A percentile compares a stretch with the other conserved stretches of the same genome.
Conservation (phyloP, 2,888 invertebrate genomes). For the Epinotia brunnichana region DNA sequence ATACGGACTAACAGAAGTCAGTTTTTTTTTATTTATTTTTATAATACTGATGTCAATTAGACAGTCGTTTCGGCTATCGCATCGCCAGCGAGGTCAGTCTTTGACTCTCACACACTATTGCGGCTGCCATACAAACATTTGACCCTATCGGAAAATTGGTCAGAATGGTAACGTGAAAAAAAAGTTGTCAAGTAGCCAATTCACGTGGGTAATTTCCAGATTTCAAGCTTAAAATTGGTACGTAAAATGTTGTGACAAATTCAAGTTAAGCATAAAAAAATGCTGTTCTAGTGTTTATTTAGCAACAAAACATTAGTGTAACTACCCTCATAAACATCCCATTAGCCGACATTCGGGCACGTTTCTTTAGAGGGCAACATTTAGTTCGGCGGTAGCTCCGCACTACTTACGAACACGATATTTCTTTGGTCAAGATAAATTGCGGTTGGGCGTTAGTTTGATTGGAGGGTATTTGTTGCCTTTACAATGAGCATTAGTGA, state of each 20-base stretch:
- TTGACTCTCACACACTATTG: too few relatives aligned
- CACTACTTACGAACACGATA: slow-evolving; percentile 71
- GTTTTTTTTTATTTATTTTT: too few relatives aligned
- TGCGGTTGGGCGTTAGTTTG: slow-evolving; percentile 80
- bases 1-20: too few relatives aligned
- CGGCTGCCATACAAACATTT: too few relatives aligned
- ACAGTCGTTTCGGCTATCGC: too few relatives aligned
- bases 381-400: slow-evolving; percentile 46
- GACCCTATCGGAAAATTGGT: too few relatives aligned
- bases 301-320: slow-evolving; percentile 4
- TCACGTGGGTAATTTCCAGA: too few relatives aligned
- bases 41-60: too few relatives aligned
- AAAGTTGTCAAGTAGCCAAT: too few relatives aligned
- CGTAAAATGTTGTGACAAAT: background rate
- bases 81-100: too few relatives aligned
- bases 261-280: background rate
- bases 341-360: slow-evolving; percentile 49
- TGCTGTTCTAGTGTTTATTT: background rate
- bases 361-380: slow-evolving; percentile 58
- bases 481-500: slow-evolving; percentile 80
- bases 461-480: slow-evolving; percentile 81
- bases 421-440: slow-evolving; percentile 78
- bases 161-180: too few relatives aligned
- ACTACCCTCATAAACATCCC: slow-evolving; percentile 35
- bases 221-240: background rate